Conservation (phyloP, 2,797 vertebrate species). For the Bovichtus diacanthus region DNA sequence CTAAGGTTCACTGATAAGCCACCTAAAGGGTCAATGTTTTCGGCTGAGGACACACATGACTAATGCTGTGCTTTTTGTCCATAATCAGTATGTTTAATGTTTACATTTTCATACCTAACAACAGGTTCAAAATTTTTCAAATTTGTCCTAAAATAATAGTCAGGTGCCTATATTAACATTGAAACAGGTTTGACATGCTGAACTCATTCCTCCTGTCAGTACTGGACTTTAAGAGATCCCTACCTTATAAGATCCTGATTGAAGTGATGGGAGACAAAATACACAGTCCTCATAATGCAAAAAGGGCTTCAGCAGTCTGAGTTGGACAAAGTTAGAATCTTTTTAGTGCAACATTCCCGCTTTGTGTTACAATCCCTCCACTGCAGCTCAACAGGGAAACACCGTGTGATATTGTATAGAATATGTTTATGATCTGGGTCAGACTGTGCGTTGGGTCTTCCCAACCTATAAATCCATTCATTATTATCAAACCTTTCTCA, state of each 20-base stretch:
- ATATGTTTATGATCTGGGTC: neutral
- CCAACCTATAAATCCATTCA: neutral
- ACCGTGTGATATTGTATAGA: neutral
- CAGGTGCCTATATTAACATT: neutral
- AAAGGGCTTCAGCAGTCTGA: too few species aligned
- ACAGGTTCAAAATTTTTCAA: neutral
- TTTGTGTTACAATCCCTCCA: neutral
- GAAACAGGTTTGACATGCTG: neutral
- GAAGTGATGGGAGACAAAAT: neutral
- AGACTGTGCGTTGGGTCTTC: neutral
- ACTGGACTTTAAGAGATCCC: neutral
- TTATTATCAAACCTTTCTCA: slow-evolving; percentile 1
- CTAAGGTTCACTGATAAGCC: neutral
- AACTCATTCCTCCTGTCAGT: neutral
- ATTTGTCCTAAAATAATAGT: neutral
- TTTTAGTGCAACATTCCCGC: neutral
- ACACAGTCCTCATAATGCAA: neutral
- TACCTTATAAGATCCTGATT: neutral
- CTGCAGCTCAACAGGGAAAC: neutral
- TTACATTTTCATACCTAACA: neutral
- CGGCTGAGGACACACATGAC: too few species aligned
- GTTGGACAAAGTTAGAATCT: neutral
- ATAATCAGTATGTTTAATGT: neutral
- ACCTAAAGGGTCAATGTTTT: neutral
- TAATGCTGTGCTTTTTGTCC: neutral